A percentile compares a stretch with the other conserved stretches of the same genome.
Conservation (phyloP, 2,888 invertebrate species). For the Augiades crinisus region DNA sequence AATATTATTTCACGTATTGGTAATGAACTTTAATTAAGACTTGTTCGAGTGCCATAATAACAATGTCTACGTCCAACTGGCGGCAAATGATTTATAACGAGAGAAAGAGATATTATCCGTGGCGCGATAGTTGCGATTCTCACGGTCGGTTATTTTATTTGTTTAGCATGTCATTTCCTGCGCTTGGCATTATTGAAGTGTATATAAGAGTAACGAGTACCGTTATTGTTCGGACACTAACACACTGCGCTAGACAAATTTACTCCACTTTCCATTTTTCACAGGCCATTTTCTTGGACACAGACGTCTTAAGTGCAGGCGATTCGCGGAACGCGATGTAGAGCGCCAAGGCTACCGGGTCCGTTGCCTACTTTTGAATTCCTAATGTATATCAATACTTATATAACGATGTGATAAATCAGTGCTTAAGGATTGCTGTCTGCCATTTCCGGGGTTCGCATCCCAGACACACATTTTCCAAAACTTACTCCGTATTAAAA, state of each 20-base stretch:
- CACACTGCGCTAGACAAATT: constrained; percentile 71
- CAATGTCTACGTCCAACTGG: constrained; percentile 48
- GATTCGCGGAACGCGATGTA: constrained; percentile 65
- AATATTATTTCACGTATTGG: not conserved
- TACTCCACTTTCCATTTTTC: constrained; percentile 80
- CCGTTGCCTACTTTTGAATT: constrained; percentile 60
- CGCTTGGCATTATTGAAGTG: constrained; percentile 49
- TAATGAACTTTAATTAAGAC: constrained; percentile 40
- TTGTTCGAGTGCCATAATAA: constrained; percentile 47
- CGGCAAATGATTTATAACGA: constrained; percentile 61
- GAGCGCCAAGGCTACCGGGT: constrained; percentile 53
- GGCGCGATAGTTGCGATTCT: constrained; percentile 53
- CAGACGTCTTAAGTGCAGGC: constrained; percentile 57
- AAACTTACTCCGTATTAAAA: too few species aligned
- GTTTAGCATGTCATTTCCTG: constrained; percentile 53
- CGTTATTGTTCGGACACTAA: constrained; percentile 62
- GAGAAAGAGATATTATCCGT: constrained; percentile 50
- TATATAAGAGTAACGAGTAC: constrained; percentile 42
- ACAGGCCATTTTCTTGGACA: constrained; percentile 66
- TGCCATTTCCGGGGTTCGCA: too few species aligned
- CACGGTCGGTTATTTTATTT: constrained; percentile 49
- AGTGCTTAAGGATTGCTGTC: too few species aligned
- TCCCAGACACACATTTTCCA: not conserved
- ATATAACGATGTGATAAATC: too few species aligned
- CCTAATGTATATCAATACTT: constrained; percentile 47